Conservation (phyloP, 1,140 invertebrate genomes). For the Apocrypta bakeri region DNA sequence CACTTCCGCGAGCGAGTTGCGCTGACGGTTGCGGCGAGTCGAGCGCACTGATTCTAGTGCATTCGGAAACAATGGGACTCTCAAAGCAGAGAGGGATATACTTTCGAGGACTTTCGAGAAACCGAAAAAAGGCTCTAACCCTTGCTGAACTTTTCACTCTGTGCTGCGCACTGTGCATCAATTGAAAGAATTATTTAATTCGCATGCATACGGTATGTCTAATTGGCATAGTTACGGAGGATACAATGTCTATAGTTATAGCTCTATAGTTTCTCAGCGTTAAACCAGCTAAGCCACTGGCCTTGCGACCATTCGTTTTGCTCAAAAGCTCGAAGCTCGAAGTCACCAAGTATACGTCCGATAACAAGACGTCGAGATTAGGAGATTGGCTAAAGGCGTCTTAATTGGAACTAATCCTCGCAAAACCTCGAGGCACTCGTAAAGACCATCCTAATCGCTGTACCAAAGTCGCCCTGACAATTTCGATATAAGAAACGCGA, state of each 20-base stretch:
- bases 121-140: not conserved
- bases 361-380: conserved; percentile 52
- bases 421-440: conserved; percentile 35
- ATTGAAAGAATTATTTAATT: too few relatives aligned
- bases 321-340: conserved; percentile 34
- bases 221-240: not conserved
- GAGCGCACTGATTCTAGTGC: conserved; percentile 35
- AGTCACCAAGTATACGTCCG: conserved; percentile 45
- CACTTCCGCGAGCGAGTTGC: not conserved
- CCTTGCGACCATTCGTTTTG: conserved; percentile 37
- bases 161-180: too few relatives aligned
- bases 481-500: not conserved
- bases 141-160: too few relatives aligned
- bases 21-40: not conserved
- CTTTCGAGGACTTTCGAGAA: conserved; percentile 30
- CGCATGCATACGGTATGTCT: not conserved
- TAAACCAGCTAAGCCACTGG: conserved; percentile 19
- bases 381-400: conserved; percentile 48
- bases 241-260: too few relatives aligned
- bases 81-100: not conserved
- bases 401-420: conserved; percentile 53
- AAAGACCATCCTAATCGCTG: conserved; percentile 33
- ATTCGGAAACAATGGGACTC: conserved; percentile 18
- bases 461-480: conserved; percentile 8
- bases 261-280: conserved; percentile 12